Base-by-base conservation (phyloP, 1,140 invertebrate genomes). In the Zaprionus nigranus region DNA sequence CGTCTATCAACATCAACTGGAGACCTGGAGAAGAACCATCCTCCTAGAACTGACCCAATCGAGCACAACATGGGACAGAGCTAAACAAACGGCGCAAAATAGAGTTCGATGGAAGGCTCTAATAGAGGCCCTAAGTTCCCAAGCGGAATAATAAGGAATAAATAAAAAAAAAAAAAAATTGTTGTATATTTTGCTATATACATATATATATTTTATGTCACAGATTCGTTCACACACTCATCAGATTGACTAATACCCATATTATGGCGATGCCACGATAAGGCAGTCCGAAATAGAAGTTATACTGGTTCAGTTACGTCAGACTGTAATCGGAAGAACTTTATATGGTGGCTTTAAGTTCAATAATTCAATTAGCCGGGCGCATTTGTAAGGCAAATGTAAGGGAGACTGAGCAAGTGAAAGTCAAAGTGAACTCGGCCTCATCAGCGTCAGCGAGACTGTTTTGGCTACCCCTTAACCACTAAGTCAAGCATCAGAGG, bases 401-500 rank as follows among this genome's bases (percentile, higher is more conserved):
- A 40, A 22, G 46, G 17, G 20, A 24, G 13, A 24, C 43, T 22
- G 20, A 5, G 20, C 30, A 34, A 34, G 30, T 11, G 20, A n/a
- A 22, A 51, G 46, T 22, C 6, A 49, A 49, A 49, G 46, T 22
- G 5, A 49, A 49, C 9, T 49, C 20, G 46, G 7, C 17, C 30
- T 34, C 30, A 34, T 49, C 20, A 20, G 7, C 17, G 9, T 34
- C 30, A 34, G 30, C 2, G 17, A 11, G 46, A 26, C 24, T 26
- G 17, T 11, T n/a, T 53, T 9, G 20, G 3, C 15, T n/a, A 46
- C 53, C 26, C 26, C 13, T 28, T 24, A 56, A 56, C 22, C 53
- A 56, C 53, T 56, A 56, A 56, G 22, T 28, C 22, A n/a, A n/a
- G 6, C 58, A 61, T 11, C 59, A 38, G 17, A 24, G 15, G 28